Base-by-base conservation (phyloP, 1,140 invertebrate species). In the Sinella curviseta region DNA sequence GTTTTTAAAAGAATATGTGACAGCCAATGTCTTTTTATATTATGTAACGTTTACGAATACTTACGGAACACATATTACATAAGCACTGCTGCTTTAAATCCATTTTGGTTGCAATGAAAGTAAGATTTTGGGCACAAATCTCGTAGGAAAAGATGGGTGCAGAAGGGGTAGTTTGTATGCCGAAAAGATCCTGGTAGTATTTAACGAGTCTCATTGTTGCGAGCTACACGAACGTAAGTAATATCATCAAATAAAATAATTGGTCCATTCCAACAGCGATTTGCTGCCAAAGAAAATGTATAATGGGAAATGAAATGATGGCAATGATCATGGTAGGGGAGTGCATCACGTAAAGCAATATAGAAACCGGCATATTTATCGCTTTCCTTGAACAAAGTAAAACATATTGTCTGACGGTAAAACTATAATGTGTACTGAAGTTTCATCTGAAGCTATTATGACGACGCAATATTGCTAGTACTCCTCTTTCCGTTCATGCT, bases 241-340 rank as follows among this genome's bases (percentile, higher is more conserved):
- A 65, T 65, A 65, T 26, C 57, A 26, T 65, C 57, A 65, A 65
- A 65, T 65, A 65, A 65, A 65, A 65, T 65, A 65, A 65, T 65
- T 65, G 26, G 16, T 65, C 57, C 57, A 65, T 65, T 65, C 57
- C 57, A 65, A 65, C 8, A 65, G 57, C 16, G 16, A n/a, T 16
- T 65, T 65, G 16, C 24, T 26, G 26, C 14, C 57, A 8, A 48
- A 48, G 39, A 20, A 48, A 12, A 20, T 8, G 57, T 65, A 26
- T 65, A 65, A 65, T 65, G 26, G 39, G 14, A 65, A 14, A 26
- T 14, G 57, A 65, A 65, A 65, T 65, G 24, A 65, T 65, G 24
- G 57, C 4, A 65, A 65, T 65, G 26, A 65, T 65, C 3, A 65
- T 65, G 14, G 57, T 48, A 48, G 39, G 39, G 39, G 39, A 48